Evolutionary conservation across 1,140 invertebrate species (phyloP), one percentile per base, ranked within the genome.

Genomic region (Euwallacea fornicatus): DNA sequence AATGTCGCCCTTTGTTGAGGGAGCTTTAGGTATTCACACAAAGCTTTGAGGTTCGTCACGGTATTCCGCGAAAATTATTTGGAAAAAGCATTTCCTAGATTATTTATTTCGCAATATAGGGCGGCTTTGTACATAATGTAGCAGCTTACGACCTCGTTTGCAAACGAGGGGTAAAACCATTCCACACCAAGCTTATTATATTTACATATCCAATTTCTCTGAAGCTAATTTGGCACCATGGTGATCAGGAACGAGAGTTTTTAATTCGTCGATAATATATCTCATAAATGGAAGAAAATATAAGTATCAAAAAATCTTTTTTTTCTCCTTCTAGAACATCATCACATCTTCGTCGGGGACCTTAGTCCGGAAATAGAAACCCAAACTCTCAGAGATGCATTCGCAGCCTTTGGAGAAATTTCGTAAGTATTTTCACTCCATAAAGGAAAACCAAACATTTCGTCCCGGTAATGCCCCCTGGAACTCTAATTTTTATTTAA

Each of bases 311-410:
- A 50, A 50, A 50, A 50, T 2, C 6, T 2, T 7, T 69, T 69
- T 63, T 55, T 43, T 63, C 62, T 75, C 69, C 75, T 81, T 81
- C 66, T 77, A 81, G 98, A 96, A 81, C 96, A 98, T 83, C 95
- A 97, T 85, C 97, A 99, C 85, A 98, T 99, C 87, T 99, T 99
- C 82, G 98, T 99, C 59, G 98, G 98, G 76, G 98, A 99, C 85
- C 86, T 99, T 56, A 98, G 97, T 83, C 96, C 97, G 42, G 98
- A 99, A 84, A 98, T 99, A 72, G 97, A 99, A 84, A 98, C 96
- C 66, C 94, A 98, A 81, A 95, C 96, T 58, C 84, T 99, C 56
- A 90, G 94, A 78, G 98, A 99, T 77, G 97, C 98, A 11, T 99
- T 99, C 82, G 90, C 93, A 73, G 95, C 95, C 0, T 99, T 99